phyloP scores from a whole-genome alignment of 1,140 invertebrate species.

The Aplysia californica region DNA sequence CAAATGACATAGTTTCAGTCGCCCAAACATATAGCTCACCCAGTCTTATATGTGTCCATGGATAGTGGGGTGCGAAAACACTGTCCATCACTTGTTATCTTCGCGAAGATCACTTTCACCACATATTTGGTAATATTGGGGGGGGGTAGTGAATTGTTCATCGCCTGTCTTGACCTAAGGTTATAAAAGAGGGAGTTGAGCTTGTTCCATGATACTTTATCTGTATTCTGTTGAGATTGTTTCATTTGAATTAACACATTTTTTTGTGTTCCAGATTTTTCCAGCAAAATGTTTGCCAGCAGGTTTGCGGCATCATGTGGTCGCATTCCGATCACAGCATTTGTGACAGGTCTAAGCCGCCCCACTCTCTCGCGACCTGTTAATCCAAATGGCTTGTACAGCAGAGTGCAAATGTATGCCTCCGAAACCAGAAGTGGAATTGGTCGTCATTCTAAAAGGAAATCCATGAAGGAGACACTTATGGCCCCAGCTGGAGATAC shows the following conservation, averaged over 20 bases:
- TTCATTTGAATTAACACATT: too few species aligned
- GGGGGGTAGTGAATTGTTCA: too few species aligned
- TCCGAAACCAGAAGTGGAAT: conserved; percentile 38
- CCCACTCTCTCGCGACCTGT: conserved; percentile 19
- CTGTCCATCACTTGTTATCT: neutral
- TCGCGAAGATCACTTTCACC: neutral
- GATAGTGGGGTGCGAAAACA: too few species aligned
- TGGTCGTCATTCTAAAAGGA: conserved; percentile 33
- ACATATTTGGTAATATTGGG: neutral
- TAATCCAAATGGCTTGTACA: conserved; percentile 31
- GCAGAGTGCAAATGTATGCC: conserved; percentile 44
- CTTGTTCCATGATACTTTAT: neutral
- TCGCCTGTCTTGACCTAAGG: too few species aligned
- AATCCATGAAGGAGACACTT: conserved; percentile 68
- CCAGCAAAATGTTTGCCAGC: conserved; percentile 41
- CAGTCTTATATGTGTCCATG: neutral
- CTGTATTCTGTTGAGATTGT: neutral
- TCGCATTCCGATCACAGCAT: conserved; percentile 47
- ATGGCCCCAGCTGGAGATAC: conserved; percentile 70
- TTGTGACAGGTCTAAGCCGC: conserved; percentile 45
- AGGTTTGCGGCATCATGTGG: conserved; percentile 27
- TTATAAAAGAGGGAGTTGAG: neutral
- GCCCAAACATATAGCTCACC: too few species aligned
- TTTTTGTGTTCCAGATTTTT: neutral
- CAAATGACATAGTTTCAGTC: too few species aligned